Conservation (phyloP, 2,113 vertebrate genomes). For the Plecotus auritus region DNA sequence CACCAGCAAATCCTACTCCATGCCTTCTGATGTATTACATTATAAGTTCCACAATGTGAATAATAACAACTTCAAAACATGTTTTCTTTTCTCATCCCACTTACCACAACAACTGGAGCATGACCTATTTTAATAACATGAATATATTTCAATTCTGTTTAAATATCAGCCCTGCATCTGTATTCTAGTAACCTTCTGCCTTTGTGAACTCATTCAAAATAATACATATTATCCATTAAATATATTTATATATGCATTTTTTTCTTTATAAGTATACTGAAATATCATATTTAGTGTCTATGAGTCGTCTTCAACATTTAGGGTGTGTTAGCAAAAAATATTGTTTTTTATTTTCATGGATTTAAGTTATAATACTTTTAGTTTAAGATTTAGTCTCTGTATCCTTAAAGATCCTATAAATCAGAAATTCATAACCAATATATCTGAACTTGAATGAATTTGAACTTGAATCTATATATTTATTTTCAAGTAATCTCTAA, state of each 20-base stretch:
- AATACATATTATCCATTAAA: not conserved
- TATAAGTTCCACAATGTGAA: not conserved
- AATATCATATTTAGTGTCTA: not conserved
- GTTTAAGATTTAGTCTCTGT: not conserved
- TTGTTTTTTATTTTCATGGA: not conserved
- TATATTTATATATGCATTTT: not conserved
- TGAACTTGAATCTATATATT: not conserved
- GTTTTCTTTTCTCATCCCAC: constrained; percentile 25
- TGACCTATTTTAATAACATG: constrained; percentile 49
- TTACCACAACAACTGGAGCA: constrained; percentile 40
- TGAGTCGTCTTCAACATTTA: not conserved
- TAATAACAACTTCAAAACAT: constrained; percentile 24
- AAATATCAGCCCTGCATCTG: constrained; percentile 29
- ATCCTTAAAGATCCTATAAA: not conserved
- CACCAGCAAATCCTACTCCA: not conserved
- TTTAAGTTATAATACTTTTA: not conserved
- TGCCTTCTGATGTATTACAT: not conserved
- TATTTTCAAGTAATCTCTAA: not conserved
- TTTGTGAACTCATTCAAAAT: not conserved
- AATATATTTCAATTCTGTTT: constrained; percentile 42
- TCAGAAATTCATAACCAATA: not conserved
- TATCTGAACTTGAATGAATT: not conserved
- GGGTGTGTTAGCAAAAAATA: not conserved
- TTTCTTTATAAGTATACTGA: not conserved
- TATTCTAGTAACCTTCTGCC: constrained; percentile 5